A percentile compares a stretch with the other conserved stretches of the same genome.
Conservation (phyloP, 2,113 vertebrate genomes). For the Nyctereutes procyonoides region DNA sequence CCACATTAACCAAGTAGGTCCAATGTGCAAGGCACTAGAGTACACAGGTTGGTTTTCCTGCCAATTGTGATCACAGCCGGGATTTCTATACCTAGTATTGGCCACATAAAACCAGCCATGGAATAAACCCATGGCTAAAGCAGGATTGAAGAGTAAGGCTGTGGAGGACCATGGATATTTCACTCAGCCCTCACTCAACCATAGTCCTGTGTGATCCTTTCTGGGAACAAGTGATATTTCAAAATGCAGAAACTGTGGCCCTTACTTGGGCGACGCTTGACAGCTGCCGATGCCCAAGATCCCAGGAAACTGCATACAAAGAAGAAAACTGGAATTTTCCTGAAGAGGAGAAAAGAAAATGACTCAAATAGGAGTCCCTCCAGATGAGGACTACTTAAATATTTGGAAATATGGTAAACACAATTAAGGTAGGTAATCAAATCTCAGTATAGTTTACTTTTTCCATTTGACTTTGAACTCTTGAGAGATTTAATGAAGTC, state of each 20-base stretch:
- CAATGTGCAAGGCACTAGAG: background rate
- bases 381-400: background rate
- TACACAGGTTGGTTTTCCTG: background rate
- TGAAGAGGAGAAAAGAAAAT: slow-evolving; percentile 78
- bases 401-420: background rate
- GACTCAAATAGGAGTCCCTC: slow-evolving; percentile 55
- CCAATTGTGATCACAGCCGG: background rate
- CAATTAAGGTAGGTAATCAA: background rate
- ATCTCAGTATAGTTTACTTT: background rate
- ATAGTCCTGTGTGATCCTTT: background rate
- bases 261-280: slow-evolving; percentile 90
- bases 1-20: background rate
- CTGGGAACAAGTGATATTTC: background rate
- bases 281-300: slow-evolving; percentile 83
- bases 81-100: background rate
- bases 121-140: background rate
- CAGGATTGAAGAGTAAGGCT: background rate
- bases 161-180: background rate
- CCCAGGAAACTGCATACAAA: slow-evolving; percentile 82
- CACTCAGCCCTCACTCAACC: background rate
- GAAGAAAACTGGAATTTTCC: slow-evolving; percentile 85
- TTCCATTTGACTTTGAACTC: background rate
- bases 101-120: background rate
- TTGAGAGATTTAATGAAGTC: background rate
- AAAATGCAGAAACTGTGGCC: slow-evolving; percentile 51